phyloP scores from a whole-genome alignment of 2,797 vertebrate genomes.

The Acanthornis magna region DNA sequence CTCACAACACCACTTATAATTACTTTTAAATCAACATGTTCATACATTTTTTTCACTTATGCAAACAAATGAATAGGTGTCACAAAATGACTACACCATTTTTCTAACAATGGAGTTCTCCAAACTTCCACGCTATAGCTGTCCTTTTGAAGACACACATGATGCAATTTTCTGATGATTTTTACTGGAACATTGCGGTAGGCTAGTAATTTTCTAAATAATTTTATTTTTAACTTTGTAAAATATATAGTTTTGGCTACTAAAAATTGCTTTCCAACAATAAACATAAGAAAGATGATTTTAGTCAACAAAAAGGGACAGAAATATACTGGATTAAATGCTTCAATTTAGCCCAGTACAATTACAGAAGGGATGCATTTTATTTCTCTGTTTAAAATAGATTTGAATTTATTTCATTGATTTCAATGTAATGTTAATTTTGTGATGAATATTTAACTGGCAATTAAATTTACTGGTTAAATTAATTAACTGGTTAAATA shows the following conservation, averaged over 20 bases:
- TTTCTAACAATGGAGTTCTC: not conserved
- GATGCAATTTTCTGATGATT: not conserved
- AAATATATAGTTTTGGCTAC: not conserved
- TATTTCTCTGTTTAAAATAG: not conserved
- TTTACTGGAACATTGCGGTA: not conserved
- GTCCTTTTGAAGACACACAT: not conserved
- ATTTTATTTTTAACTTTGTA: not conserved
- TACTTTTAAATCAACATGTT: not conserved
- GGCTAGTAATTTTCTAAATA: not conserved
- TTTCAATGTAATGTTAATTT: not conserved
- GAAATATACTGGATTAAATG: not conserved
- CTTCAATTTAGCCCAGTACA: not conserved
- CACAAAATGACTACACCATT: not conserved
- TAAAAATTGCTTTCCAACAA: not conserved
- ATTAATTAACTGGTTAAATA: not conserved
- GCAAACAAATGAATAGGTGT: not conserved
- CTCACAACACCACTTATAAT: not conserved
- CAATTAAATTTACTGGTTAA: not conserved
- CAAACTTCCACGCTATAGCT: not conserved
- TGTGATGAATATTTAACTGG: not conserved
- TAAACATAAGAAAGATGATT: not conserved
- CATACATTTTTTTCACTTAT: not conserved
- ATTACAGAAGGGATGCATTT: not conserved
- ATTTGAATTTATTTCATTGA: not conserved
- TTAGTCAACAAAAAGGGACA: not conserved